These are phyloP conservation scores for Pseudomugil tenellus DNA, from an alignment of 2,797 vertebrate genomes.

Conservation along the genomic window DNA sequence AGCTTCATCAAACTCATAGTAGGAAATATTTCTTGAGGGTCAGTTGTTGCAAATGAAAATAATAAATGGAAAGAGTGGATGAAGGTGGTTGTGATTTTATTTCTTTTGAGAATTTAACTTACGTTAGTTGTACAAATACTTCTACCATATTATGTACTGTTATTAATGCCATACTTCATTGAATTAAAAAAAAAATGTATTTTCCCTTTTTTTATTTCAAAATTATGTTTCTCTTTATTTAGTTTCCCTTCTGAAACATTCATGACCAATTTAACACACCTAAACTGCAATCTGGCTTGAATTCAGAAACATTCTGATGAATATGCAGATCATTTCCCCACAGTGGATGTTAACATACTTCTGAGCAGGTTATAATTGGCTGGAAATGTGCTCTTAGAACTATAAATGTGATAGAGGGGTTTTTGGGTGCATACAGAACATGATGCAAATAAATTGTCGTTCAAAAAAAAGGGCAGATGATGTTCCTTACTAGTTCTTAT, in stretches of 20 bases:
- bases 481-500: not conserved
- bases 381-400: not conserved
- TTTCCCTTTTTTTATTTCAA: not conserved
- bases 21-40: not conserved
- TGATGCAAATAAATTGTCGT: not conserved
- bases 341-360: not conserved
- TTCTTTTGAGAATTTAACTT: not conserved
- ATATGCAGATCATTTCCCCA: not conserved
- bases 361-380: not conserved
- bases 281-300: not conserved
- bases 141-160: not conserved
- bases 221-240: too few species aligned
- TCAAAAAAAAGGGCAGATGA: not conserved
- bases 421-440: not conserved
- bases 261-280: too few species aligned
- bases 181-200: too few species aligned
- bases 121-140: not conserved
- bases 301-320: not conserved
- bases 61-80: not conserved
- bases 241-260: too few species aligned
- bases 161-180: too few species aligned
- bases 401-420: not conserved
- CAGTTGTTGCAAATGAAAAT: not conserved
- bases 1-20: slow-evolving; percentile 16
- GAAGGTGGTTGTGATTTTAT: not conserved